Conservation (phyloP, 2,797 vertebrate genomes). For the Pantherophis alleghaniensis region DNA sequence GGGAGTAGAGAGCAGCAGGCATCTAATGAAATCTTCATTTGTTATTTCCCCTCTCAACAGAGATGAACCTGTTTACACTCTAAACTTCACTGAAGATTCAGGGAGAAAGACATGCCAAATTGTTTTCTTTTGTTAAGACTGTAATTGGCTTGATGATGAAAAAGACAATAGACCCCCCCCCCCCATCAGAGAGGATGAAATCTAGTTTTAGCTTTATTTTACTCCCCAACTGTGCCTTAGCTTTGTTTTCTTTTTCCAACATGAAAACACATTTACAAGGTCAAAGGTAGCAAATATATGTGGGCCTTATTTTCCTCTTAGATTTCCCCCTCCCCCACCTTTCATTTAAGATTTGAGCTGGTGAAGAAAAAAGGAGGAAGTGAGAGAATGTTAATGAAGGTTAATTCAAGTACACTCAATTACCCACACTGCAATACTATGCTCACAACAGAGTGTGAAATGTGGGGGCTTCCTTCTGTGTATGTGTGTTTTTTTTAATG, state of each 20-base stretch:
- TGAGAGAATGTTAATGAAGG: not conserved
- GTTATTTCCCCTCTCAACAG: constrained; percentile 31
- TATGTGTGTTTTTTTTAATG: not conserved
- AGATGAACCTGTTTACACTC: constrained; percentile 21
- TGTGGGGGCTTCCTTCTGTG: too few relatives aligned
- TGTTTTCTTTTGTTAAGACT: constrained; percentile 31
- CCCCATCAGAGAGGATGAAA: constrained; percentile 51
- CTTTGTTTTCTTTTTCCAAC: not conserved
- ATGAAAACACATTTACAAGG: not conserved
- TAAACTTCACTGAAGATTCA: constrained; percentile 31
- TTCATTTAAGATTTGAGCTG: not conserved
- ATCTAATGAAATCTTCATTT: constrained; percentile 31
- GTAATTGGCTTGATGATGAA: constrained; percentile 60
- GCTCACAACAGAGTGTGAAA: not conserved
- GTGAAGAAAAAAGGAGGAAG: not conserved
- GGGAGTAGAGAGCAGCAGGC: constrained; percentile 45
- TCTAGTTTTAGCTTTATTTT: constrained; percentile 52
- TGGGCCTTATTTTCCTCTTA: not conserved
- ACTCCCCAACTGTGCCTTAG: constrained; percentile 49
- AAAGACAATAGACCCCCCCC: constrained; percentile 5
- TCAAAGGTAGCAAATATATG: not conserved
- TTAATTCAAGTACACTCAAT: not conserved
- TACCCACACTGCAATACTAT: not conserved
- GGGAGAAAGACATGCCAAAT: constrained; percentile 30
- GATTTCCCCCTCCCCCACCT: not conserved